Conservation (phyloP, 2,888 invertebrate species). For the Halocaridina rubra region DNA sequence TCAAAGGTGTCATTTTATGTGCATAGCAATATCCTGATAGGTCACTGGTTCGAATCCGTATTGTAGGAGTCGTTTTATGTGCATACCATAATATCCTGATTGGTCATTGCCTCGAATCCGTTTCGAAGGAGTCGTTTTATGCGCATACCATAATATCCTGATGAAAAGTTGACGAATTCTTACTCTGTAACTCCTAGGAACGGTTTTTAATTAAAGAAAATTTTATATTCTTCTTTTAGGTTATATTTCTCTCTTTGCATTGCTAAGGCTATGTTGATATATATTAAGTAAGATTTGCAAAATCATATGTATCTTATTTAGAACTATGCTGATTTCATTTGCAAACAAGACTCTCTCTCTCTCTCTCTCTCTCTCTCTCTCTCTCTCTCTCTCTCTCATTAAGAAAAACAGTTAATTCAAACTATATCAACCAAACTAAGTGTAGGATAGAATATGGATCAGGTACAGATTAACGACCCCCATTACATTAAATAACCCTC, state of each 20-base stretch:
- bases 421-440: too few relatives aligned
- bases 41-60: too few relatives aligned
- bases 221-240: background rate
- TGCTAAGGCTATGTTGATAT: slow-evolving; percentile 18
- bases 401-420: background rate
- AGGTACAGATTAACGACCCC: background rate
- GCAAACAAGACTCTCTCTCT: background rate
- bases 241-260: background rate
- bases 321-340: background rate
- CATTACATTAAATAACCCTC: background rate
- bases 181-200: too few relatives aligned
- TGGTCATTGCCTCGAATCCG: slow-evolving; percentile 61
- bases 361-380: background rate
- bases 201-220: background rate
- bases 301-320: background rate
- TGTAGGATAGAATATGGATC: too few relatives aligned
- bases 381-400: background rate
- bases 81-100: slow-evolving; percentile 44
- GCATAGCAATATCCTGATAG: too few relatives aligned
- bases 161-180: too few relatives aligned
- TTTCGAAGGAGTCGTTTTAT: slow-evolving; percentile 40
- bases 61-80: slow-evolving; percentile 63
- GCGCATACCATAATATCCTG: too few relatives aligned
- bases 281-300: slow-evolving; percentile 29
- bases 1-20: slow-evolving; percentile 50